A percentile compares a stretch with the other conserved stretches of the same genome.
Conservation (phyloP, 2,888 invertebrate species). For the Adela reaumurella region DNA sequence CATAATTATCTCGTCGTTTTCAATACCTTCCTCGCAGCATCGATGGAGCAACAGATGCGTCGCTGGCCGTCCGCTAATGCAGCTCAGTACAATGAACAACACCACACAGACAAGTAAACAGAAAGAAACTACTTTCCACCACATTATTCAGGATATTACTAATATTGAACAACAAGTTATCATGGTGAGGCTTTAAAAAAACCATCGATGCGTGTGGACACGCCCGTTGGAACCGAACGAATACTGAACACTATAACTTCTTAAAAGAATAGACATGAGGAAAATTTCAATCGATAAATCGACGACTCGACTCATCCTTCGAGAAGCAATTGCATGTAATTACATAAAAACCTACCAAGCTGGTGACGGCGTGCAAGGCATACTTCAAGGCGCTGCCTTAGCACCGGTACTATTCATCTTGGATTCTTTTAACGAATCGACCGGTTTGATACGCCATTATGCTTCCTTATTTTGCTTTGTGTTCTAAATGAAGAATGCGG, state of each 20-base stretch:
- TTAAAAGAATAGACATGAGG: background rate
- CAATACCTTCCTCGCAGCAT: conserved; percentile 36
- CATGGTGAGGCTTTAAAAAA: background rate
- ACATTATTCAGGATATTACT: conserved; percentile 21
- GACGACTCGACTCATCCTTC: background rate
- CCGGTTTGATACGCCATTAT: background rate
- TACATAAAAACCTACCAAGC: background rate
- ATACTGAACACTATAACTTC: too few species aligned
- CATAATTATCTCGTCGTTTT: conserved; percentile 36
- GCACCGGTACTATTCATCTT: background rate
- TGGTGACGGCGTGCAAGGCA: too few species aligned
- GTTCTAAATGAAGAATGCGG: background rate
- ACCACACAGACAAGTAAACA: conserved; percentile 33
- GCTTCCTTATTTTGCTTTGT: background rate
- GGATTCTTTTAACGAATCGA: background rate
- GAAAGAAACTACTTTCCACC: conserved; percentile 37
- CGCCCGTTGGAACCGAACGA: too few species aligned
- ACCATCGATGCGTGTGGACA: too few species aligned
- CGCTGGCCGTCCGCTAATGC: conserved; percentile 33
- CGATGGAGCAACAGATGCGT: conserved; percentile 31
- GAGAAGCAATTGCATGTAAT: background rate
- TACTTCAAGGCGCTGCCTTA: background rate
- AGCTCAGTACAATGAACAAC: conserved; percentile 30
- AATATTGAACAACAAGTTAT: too few species aligned
- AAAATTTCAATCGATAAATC: background rate